A percentile compares a stretch with the other conserved stretches of the same genome.
Evolutionary conservation across 2,797 vertebrate genomes (phyloP).

Genomic region (Anguilla megastoma): DNA sequence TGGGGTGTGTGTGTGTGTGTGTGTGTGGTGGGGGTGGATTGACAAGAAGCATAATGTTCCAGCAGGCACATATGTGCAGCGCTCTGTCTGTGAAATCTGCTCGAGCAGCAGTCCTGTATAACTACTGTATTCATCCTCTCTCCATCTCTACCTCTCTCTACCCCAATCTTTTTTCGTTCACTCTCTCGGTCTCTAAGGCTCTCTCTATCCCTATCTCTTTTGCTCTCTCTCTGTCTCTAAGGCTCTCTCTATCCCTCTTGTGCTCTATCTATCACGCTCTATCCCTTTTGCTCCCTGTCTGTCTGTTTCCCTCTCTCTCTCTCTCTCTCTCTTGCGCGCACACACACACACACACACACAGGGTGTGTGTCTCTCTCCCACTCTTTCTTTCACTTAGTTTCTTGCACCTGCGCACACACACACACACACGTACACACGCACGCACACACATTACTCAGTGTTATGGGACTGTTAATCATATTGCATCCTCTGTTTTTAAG

Average conservation of each 20-base stretch:
- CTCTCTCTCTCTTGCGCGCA: not conserved
- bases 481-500: conserved; percentile 57
- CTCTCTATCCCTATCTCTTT: not conserved
- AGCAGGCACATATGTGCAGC: conserved; percentile 34
- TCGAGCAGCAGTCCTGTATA: conserved; percentile 17
- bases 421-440: not conserved
- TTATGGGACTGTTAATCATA: conserved; percentile 49
- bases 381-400: not conserved
- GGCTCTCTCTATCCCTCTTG: too few species aligned
- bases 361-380: too few species aligned
- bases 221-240: too few species aligned
- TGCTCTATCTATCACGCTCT: not conserved
- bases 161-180: too few species aligned
- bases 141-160: not conserved
- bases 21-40: not conserved
- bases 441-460: conserved; percentile 44
- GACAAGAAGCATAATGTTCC: conserved; percentile 28
- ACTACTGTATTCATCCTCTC: not conserved
- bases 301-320: not conserved
- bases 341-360: not conserved
- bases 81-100: conserved; percentile 43
- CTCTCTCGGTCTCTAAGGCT: not conserved
- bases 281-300: not conserved
- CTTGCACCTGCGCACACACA: not conserved
- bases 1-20: not conserved